Evolutionary conservation across 2,113 vertebrate species (phyloP).

Genomic region (Irena cyanogastra): DNA sequence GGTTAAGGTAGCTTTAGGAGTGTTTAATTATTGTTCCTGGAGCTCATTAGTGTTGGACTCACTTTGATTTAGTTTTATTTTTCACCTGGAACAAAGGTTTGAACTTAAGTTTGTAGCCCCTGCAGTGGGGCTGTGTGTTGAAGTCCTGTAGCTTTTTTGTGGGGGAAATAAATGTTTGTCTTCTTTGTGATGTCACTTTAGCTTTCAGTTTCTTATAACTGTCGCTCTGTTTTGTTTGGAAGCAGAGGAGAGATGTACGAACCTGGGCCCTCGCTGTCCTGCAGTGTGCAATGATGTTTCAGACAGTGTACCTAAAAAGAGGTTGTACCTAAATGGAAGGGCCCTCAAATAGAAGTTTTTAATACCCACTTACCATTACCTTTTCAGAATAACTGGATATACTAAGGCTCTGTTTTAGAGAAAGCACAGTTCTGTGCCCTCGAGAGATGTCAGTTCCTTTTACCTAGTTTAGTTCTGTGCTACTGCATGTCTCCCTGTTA

Average conservation of each 20-base stretch:
- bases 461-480: background rate
- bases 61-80: background rate
- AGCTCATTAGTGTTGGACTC: background rate
- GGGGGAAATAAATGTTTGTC: background rate
- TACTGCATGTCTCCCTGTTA: background rate
- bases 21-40: background rate
- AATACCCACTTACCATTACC: background rate
- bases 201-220: background rate
- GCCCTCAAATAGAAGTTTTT: background rate
- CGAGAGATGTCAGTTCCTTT: background rate
- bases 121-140: background rate
- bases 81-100: background rate
- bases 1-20: background rate
- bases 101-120: background rate
- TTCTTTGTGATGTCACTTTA: background rate
- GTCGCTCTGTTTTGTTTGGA: background rate
- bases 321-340: no score
- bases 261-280: background rate
- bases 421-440: background rate
- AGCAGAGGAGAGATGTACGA: background rate
- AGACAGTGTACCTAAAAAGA: background rate
- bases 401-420: background rate
- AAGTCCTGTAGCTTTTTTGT: background rate
- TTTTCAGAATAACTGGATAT: background rate
- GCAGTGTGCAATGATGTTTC: background rate